Conservation (phyloP, 2,113 vertebrate species). For the Ovis aries region DNA sequence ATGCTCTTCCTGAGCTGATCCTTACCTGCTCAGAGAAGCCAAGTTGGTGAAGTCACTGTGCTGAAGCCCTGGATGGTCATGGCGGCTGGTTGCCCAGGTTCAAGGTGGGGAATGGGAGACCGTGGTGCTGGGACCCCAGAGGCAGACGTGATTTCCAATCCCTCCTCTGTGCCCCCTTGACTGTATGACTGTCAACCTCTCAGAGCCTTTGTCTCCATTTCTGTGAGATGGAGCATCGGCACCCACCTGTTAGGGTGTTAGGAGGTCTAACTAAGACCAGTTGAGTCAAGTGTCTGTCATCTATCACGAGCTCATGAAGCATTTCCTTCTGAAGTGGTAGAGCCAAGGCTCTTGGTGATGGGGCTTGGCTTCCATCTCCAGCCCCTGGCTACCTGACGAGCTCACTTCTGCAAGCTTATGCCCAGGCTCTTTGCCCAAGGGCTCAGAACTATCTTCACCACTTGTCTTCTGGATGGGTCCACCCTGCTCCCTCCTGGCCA, state of each 20-base stretch:
- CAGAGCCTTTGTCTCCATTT: background rate
- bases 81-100: background rate
- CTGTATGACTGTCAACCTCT: background rate
- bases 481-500: background rate
- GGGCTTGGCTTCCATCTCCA: background rate
- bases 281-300: background rate
- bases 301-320: background rate
- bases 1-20: background rate
- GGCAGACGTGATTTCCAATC: background rate
- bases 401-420: background rate
- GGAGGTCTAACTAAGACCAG: background rate
- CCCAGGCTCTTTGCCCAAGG: background rate
- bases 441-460: background rate
- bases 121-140: background rate
- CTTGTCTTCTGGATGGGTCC: background rate
- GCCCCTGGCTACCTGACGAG: accelerated
- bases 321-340: background rate
- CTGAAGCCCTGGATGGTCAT: background rate
- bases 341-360: background rate
- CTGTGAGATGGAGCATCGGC: accelerated
- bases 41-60: background rate
- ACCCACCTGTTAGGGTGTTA: background rate
- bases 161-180: background rate
- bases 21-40: background rate
- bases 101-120: accelerated